These are phyloP conservation scores for Falco punctatus DNA, from an alignment of 2,113 vertebrate species.

Conservation along the genomic window DNA sequence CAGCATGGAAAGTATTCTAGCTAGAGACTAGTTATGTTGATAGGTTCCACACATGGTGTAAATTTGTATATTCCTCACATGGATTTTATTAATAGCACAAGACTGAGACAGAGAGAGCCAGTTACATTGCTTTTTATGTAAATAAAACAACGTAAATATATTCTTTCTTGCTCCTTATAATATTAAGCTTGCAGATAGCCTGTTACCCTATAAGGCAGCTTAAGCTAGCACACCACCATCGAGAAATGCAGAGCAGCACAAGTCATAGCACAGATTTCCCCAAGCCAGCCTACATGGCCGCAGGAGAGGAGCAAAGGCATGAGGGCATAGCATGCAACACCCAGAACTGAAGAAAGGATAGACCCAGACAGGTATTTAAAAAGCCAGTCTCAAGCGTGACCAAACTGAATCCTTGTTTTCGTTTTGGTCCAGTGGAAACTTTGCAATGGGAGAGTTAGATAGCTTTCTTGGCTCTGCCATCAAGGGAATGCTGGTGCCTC, in stretches of 20 bases:
- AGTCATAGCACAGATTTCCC: neutral
- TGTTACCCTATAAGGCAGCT: neutral
- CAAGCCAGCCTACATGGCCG: neutral
- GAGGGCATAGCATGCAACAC: neutral
- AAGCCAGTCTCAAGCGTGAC: neutral
- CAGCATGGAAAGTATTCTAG: slow-evolving; percentile 54
- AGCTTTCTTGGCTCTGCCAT: neutral
- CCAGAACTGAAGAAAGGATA: neutral
- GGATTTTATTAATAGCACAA: slow-evolving; percentile 56
- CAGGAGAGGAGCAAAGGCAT: neutral
- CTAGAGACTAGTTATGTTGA: neutral
- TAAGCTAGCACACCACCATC: neutral
- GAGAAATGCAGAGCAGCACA: neutral
- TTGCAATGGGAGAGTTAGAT: neutral
- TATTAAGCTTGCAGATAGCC: neutral
- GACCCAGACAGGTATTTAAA: neutral
- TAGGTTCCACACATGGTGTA: neutral
- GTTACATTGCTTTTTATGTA: neutral
- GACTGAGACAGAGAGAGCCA: neutral
- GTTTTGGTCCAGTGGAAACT: neutral
- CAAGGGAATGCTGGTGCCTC: neutral
- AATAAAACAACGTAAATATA: neutral
- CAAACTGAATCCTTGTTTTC: neutral
- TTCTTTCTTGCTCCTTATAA: neutral
- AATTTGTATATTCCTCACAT: slow-evolving; percentile 25